Conservation (phyloP, 2,113 vertebrate species). For the Callipepla californica region DNA sequence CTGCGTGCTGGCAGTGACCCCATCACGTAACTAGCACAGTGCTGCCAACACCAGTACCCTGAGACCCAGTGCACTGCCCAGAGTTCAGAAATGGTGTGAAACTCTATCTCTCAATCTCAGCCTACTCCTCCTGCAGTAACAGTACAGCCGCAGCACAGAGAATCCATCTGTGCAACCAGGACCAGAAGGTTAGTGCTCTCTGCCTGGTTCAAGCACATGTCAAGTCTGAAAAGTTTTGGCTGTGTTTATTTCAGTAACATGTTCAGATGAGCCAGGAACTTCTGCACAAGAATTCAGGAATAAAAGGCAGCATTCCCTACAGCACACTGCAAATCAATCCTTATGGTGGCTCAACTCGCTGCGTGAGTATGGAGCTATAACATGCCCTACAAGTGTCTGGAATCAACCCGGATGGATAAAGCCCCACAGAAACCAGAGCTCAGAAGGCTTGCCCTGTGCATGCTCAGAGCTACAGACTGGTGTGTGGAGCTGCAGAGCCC, state of each 20-base stretch:
- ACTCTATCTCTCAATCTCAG: background rate
- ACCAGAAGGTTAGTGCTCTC: background rate
- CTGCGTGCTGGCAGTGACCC: background rate
- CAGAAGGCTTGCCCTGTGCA: fast-evolving
- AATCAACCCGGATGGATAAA: background rate
- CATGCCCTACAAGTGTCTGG: background rate
- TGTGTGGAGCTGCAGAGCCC: background rate
- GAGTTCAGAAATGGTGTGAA: background rate
- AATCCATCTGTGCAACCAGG: background rate
- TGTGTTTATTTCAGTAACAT: background rate
- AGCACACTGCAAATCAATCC: background rate
- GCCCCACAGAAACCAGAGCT: fast-evolving
- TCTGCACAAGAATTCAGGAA: background rate
- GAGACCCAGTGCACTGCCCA: background rate
- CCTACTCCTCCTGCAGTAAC: background rate
- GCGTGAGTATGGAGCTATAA: fast-evolving
- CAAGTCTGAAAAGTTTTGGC: background rate
- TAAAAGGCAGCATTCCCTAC: background rate
- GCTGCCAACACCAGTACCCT: background rate
- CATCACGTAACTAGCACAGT: background rate
- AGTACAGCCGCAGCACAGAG: fast-evolving
- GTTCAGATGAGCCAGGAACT: background rate
- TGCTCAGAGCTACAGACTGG: background rate
- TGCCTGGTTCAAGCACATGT: background rate
- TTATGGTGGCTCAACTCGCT: background rate